Base-by-base conservation (phyloP, 2,797 vertebrate species). In the Thaleichthys pacificus region DNA sequence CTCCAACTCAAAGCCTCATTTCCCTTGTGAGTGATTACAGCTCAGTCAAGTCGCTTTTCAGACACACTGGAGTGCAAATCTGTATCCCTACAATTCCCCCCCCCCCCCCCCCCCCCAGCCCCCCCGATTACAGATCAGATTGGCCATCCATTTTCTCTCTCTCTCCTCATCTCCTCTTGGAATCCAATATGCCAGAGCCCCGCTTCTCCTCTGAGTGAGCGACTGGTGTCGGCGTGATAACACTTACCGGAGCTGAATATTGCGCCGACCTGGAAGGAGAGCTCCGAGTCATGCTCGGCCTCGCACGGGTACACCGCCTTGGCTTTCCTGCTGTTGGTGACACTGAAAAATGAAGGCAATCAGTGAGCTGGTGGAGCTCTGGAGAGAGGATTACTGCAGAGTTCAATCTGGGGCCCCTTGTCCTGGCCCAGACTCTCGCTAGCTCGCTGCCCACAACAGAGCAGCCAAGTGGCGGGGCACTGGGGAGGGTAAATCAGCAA, bases 231-330 rank as follows among this genome's bases (percentile, higher is more conserved):
- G 81, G 83, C 74, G 38, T 69, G 89, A 89, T 88, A 91, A 87
- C 88, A 95, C 97, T 97, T 93, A 99, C 97, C 97, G 79, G 95
- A 93, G 86, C 95, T 95, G 95, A 99, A 99, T 93, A 98, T 95
- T 77, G 95, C 97, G 83, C 97, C 97, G 83, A 94, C 95, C 91
- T 96, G 93, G 93, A 99, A 98, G 77, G 97, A 99, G 86, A 99
- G 89, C 89, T 99, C 97, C 1, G 97, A 97, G 89, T 95, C 96
- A 81, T 99, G 97, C 77, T 98, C 97, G 70, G 97, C 97, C 87
- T 97, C 95, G 74, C 97, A 99, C 0, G 96, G 95, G 87, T 95
- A 99, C 85, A 98, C 96, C 0, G 97, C 97, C 81, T 92, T 95
- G 82, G 97, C 97, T 92, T 96, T 98, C 90, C 93, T 94, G 83